phyloP scores from a whole-genome alignment of 1,140 invertebrate genomes.

The Trichomalopsis sarcophagae region DNA sequence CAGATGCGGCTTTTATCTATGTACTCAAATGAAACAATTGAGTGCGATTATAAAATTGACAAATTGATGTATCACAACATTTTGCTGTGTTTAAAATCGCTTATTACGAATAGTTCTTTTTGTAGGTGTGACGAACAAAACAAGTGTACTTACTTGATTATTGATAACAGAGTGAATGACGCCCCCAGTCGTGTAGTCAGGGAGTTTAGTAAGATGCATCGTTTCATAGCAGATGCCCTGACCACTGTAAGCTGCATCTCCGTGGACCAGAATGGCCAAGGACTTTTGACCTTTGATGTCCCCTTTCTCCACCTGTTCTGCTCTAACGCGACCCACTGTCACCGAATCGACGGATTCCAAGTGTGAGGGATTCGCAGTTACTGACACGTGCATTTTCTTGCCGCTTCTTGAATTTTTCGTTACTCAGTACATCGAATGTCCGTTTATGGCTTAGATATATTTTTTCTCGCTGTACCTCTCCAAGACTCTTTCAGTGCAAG shows the following conservation, averaged over 20 bases:
- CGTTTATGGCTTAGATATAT: no score
- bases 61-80: no score
- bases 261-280: conserved; percentile 88
- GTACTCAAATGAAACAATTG: no score
- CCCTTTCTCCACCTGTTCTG: conserved; percentile 89
- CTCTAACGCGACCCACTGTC: conserved; percentile 86
- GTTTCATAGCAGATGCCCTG: conserved; percentile 94
- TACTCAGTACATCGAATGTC: no score
- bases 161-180: conserved; percentile 93
- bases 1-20: no score
- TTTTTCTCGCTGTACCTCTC: conserved; percentile 55
- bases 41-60: no score
- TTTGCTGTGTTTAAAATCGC: no score
- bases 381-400: conserved; percentile 86
- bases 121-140: not conserved
- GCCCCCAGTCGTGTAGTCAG: conserved; percentile 90
- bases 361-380: conserved; percentile 94
- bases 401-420: conserved; percentile 75
- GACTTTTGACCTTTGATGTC: conserved; percentile 79
- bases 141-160: conserved; percentile 81
- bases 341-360: conserved; percentile 92
- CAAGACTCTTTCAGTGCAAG: conserved; percentile 81
- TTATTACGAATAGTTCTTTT: not conserved
- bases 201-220: conserved; percentile 89
- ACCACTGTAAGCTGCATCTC: conserved; percentile 92